Evolutionary conservation across 2,888 invertebrate species (phyloP).

Genomic region (Ophraella communa): DNA sequence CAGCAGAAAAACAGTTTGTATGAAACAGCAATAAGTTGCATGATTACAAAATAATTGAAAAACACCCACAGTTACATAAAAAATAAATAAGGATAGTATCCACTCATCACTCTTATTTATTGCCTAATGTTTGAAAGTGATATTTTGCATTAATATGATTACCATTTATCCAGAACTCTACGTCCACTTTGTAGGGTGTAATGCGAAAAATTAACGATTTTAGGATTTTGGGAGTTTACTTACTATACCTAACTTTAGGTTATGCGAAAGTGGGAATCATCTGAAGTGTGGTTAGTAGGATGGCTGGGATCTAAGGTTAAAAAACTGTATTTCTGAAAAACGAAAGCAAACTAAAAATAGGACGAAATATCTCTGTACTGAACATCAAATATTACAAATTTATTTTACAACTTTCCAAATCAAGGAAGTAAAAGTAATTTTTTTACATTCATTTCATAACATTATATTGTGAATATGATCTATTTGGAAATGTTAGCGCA

Average conservation of each 20-base stretch:
- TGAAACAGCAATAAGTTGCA: too few species aligned
- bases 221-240: conserved; percentile 11
- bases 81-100: too few species aligned
- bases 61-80: too few species aligned
- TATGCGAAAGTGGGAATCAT: not conserved
- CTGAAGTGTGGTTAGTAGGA: not conserved
- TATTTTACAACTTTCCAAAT: not conserved
- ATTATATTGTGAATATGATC: too few species aligned
- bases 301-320: conserved; percentile 1
- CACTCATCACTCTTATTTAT: too few species aligned
- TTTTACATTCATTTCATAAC: too few species aligned
- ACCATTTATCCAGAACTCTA: not conserved
- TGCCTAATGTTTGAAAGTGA: not conserved
- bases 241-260: conserved; percentile 11
- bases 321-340: conserved; percentile 4
- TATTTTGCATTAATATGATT: not conserved
- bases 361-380: not conserved
- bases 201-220: not conserved
- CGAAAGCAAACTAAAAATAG: not conserved
- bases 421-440: too few species aligned
- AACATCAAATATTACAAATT: not conserved
- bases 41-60: too few species aligned
- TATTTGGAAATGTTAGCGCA: too few species aligned
- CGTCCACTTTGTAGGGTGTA: not conserved
- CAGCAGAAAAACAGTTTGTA: too few species aligned